These are phyloP conservation scores for Ploceus nigricollis DNA, from an alignment of 2,113 vertebrate species.

Conservation along the genomic window DNA sequence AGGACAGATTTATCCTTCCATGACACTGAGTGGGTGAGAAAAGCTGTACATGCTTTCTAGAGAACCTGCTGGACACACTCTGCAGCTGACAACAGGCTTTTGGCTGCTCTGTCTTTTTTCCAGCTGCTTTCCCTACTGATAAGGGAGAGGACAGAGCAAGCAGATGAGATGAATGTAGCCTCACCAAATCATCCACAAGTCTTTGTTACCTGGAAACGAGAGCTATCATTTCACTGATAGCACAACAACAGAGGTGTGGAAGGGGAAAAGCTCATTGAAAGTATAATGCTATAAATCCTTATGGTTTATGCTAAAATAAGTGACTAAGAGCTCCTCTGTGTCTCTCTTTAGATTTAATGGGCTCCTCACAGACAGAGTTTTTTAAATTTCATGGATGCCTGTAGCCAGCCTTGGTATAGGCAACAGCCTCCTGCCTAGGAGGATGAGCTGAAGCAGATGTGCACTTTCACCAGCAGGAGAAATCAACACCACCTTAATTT, in stretches of 20 bases:
- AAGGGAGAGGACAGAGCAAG: background rate
- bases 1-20: background rate
- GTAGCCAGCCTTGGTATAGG: background rate
- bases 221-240: background rate
- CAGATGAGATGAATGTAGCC: background rate
- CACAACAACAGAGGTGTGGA: background rate
- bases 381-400: conserved; percentile 1
- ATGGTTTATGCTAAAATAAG: conserved; percentile 40
- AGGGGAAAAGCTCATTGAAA: conserved; percentile 6
- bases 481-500: background rate
- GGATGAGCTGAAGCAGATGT: background rate
- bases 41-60: background rate
- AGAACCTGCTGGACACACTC: background rate
- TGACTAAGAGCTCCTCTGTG: conserved; percentile 15
- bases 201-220: conserved; percentile 42
- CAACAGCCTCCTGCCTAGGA: background rate
- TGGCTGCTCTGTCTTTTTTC: background rate
- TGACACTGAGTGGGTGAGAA: background rate
- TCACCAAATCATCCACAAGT: background rate
- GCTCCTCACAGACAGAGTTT: background rate
- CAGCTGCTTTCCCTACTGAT: background rate
- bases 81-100: background rate
- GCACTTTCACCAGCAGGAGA: background rate
- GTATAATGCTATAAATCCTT: conserved; percentile 15
- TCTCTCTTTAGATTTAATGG: conserved; percentile 22